Percentiles rank a stretch among this genome's conserved stretches.
These are phyloP conservation scores for Agelaius phoeniceus DNA, from an alignment of 2,113 vertebrate species.

Conservation along the genomic window DNA sequence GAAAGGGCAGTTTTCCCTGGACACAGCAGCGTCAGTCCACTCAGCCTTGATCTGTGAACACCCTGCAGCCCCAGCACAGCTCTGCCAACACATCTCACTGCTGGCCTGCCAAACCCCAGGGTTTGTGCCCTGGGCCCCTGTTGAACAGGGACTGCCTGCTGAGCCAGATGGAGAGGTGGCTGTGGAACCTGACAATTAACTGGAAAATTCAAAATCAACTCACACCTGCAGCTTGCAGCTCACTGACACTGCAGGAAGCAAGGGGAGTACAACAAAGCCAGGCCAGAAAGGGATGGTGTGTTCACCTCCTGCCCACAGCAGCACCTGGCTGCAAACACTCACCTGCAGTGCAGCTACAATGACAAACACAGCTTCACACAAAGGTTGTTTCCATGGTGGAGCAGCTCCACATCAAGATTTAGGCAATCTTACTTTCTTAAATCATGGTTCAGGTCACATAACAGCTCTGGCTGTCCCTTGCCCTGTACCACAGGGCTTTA, in stretches of 20 bases:
- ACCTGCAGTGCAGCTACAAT: neutral
- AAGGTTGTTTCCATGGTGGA: neutral
- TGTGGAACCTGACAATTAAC: neutral
- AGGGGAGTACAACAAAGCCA: neutral
- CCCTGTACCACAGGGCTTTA: neutral
- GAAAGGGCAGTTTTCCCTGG: neutral
- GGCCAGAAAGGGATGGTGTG: neutral
- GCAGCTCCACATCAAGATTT: neutral
- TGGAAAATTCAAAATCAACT: neutral
- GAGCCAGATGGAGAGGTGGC: conserved; percentile 7
- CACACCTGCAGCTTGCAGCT: neutral
- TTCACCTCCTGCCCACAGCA: neutral
- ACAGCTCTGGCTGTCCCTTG: neutral
- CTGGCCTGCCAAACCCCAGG: neutral
- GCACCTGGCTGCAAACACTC: neutral
- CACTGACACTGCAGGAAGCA: neutral
- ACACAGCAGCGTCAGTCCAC: neutral
- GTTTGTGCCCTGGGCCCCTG: neutral
- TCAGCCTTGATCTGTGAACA: neutral
- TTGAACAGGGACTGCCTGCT: neutral
- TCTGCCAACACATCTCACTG: neutral
- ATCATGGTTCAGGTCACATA: neutral
- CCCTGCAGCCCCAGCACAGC: neutral
- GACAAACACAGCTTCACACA: neutral
- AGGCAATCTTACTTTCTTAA: neutral